Percentiles rank a stretch among this genome's conserved stretches.
These are phyloP conservation scores for Stenotaenia linearis DNA, from an alignment of 2,888 invertebrate genomes.

Conservation along the genomic window DNA sequence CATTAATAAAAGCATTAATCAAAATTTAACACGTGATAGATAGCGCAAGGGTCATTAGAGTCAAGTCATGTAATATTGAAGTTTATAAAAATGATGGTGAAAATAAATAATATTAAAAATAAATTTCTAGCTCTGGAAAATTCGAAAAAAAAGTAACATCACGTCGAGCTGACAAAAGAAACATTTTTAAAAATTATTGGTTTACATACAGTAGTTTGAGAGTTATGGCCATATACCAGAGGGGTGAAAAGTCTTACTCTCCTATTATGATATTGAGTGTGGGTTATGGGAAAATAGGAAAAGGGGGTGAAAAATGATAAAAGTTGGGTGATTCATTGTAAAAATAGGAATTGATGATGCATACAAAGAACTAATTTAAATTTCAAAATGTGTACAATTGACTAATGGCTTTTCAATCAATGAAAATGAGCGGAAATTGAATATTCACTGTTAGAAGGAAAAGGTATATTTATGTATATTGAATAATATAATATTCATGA, in stretches of 20 bases:
- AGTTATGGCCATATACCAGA: not conserved
- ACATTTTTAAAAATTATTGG: not conserved
- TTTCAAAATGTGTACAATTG: not conserved
- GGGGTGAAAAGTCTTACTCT: not conserved
- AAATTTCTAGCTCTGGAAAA: too few relatives aligned
- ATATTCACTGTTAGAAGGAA: not conserved
- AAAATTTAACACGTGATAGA: constrained; percentile 13
- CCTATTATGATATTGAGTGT: constrained; percentile 12
- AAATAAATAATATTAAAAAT: not conserved
- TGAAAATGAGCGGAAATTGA: not conserved
- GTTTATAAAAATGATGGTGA: not conserved
- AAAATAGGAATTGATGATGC: not conserved
- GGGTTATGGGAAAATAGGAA: not conserved
- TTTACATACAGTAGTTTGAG: not conserved
- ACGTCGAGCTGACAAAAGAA: too few relatives aligned
- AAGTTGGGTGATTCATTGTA: not conserved
- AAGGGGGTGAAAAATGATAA: not conserved
- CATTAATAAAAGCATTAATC: constrained; percentile 8
- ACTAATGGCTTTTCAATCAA: not conserved
- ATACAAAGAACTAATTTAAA: not conserved
- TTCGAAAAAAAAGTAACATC: not conserved
- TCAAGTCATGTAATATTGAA: not conserved
- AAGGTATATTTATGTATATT: too few relatives aligned
- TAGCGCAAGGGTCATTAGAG: not conserved
- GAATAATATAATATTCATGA: not conserved